Conservation (phyloP, 2,888 invertebrate species). For the Toxonevra muliebris region DNA sequence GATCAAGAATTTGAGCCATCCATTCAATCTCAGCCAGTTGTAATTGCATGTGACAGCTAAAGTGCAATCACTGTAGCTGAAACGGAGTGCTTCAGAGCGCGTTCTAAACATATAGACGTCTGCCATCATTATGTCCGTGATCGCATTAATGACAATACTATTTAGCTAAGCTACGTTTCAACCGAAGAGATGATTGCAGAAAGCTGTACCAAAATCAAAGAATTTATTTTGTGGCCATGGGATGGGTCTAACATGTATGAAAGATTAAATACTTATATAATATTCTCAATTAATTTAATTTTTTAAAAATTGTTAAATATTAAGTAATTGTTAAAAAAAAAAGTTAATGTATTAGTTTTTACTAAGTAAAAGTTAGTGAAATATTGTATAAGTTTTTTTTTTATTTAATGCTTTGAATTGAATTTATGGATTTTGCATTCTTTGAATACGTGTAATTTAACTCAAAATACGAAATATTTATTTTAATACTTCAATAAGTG, state of each 20-base stretch:
- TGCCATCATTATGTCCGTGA: constrained; percentile 31
- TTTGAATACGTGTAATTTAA: too few species aligned
- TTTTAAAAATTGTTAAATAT: too few species aligned
- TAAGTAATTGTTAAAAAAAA: too few species aligned
- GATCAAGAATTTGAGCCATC: constrained; percentile 23
- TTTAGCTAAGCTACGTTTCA: constrained; percentile 21
- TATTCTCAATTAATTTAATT: too few species aligned
- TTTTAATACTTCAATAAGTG: too few species aligned
- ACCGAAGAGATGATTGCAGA: constrained; percentile 34
- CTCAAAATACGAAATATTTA: too few species aligned
- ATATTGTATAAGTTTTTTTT: too few species aligned
- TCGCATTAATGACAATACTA: constrained; percentile 17
- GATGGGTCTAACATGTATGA: constrained; percentile 17
- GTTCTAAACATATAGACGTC: constrained; percentile 35
- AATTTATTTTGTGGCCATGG: constrained; percentile 25
- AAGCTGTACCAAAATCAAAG: constrained; percentile 32
- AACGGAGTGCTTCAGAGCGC: constrained; percentile 29
- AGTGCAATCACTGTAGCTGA: constrained; percentile 25
- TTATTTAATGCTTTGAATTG: too few species aligned
- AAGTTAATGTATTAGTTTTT: too few species aligned
- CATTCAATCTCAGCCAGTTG: not conserved
- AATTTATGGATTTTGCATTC: too few species aligned
- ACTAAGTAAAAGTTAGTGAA: too few species aligned
- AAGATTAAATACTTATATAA: too few species aligned
- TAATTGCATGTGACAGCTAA: constrained; percentile 35